Evolutionary conservation across 2,113 vertebrate species (phyloP), one percentile per base, ranked within the genome.

Genomic region (Cyanistes caeruleus): DNA sequence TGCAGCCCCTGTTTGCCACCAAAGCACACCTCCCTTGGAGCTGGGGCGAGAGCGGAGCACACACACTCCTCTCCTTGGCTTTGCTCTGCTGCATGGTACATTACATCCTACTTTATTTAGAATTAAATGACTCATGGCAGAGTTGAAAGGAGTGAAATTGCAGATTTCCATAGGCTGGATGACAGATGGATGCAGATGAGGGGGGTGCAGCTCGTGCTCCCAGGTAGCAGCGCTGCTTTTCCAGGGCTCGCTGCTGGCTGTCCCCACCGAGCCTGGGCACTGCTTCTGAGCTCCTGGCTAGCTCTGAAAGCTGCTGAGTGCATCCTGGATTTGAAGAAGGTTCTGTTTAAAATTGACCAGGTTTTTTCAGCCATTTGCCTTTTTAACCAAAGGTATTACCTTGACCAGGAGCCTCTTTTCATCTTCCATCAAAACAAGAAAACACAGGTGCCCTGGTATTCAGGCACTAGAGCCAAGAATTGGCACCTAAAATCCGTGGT

Each of bases 401-500:
- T 88, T 0, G 0, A 8, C 11, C 24, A 4, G 19, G 84, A 69
- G 13, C 43, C 6, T 64, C 49, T 43, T 58, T 69, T 60, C 52
- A 28, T 35, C 13, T 56, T 41, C 44, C 33, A 60, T 18, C 15
- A 25, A 75, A 87, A 63, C 17, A 72, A 52, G 22, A 17, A 56
- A 39, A 23, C n/a, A 25, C 12, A 14, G 13, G 7, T 84, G 31
- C 16, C 8, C 4, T 43, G 30, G 8, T 30, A 2, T 92, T 49
- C 21, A 46, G n/a, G 46, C 31, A 68, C 27, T 39, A 2, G n/a
- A n/a, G n/a, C n/a, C n/a, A n/a, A n/a, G n/a, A 68, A 23, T 15
- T 25, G 10, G 13, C 41, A 8, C 73, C 35, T 64, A 8, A 87
- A 85, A 16, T 46, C 0, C 0, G 0, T 75, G 49, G 11, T 78